Evolutionary conservation across 2,113 vertebrate genomes (phyloP), one percentile per base, ranked within the genome.

Genomic region (Vidua macroura): DNA sequence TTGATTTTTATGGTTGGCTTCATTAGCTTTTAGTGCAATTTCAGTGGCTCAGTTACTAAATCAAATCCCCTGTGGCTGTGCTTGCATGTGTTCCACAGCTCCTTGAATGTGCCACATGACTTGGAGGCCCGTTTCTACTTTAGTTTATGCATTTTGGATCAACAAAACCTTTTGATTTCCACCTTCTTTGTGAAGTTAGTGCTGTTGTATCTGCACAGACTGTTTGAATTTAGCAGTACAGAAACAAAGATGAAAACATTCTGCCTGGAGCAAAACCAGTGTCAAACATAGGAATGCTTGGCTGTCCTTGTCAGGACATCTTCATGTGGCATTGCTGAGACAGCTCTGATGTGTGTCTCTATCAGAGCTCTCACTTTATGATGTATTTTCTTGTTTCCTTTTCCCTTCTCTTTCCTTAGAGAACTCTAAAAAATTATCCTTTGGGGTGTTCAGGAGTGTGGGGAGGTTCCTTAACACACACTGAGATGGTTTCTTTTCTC

Each of bases 1-100:
- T 92, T 91, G 91, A 79, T 89, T 88, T 96, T 91, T 92, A 93
- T 88, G 87, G 79, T 60, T 95, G 90, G 73, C 86, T 90, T 95
- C 88, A 83, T 91, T 87, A 86, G 77, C 48, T 96, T 92, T 94
- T 64, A 94, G 88, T 86, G 86, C 79, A n/a, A 13, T 92, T 94
- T 86, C 76, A 87, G 95, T 94, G 96, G 74, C 78, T 95, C 39
- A 14, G 88, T 92, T 69, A 68, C 90, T 95, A 83, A 95, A 91
- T 94, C 62, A 78, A 83, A 58, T 68, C 88, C 82, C 37, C 91
- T 82, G 69, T 91, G 92, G 92, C 23, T 90, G 88, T 91, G 95
- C 90, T 27, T 83, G 69, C 86, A 60, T 87, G 33, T 95, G 95
- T 66, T 93, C 93, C 76, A 52, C 93, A 90, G 60, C 91, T 70